Percentiles rank a stretch among this genome's conserved stretches.
phyloP scores from a whole-genome alignment of 2,797 vertebrate species.

The Muraenolepis orangiensis region DNA sequence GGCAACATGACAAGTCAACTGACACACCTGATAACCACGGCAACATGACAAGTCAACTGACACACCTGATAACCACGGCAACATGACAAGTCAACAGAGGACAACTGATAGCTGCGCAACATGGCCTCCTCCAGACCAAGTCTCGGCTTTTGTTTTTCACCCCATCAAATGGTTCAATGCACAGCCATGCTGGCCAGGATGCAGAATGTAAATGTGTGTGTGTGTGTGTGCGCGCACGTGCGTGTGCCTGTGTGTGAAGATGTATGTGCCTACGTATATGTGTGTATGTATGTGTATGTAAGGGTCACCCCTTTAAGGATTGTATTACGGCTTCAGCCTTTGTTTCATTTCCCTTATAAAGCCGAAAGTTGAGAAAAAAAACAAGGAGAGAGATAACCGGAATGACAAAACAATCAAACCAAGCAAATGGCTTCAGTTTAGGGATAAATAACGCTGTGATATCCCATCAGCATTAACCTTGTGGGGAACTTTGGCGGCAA shows the following conservation, averaged over 20 bases:
- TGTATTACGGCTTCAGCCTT: neutral
- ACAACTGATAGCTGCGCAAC: neutral
- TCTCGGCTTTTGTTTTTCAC: neutral
- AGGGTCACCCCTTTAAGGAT: neutral
- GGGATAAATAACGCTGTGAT: neutral
- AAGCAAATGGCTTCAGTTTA: neutral
- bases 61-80: neutral
- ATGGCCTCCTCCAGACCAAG: neutral
- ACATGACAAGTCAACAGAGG: neutral
- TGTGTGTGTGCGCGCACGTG: neutral
- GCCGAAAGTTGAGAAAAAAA: neutral
- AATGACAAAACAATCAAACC: neutral
- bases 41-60: neutral
- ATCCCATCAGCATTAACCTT: neutral
- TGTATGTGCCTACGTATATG: neutral
- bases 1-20: neutral
- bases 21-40: neutral
- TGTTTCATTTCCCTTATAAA: neutral
- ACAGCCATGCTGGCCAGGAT: neutral
- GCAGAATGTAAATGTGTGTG: neutral
- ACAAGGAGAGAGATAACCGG: neutral
- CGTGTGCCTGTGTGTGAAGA: neutral
- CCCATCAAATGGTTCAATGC: neutral
- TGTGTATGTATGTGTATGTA: neutral
- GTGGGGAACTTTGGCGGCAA: constrained; percentile 10